These are phyloP conservation scores for Ahaetulla prasina DNA, from an alignment of 2,113 vertebrate species.

Conservation along the genomic window DNA sequence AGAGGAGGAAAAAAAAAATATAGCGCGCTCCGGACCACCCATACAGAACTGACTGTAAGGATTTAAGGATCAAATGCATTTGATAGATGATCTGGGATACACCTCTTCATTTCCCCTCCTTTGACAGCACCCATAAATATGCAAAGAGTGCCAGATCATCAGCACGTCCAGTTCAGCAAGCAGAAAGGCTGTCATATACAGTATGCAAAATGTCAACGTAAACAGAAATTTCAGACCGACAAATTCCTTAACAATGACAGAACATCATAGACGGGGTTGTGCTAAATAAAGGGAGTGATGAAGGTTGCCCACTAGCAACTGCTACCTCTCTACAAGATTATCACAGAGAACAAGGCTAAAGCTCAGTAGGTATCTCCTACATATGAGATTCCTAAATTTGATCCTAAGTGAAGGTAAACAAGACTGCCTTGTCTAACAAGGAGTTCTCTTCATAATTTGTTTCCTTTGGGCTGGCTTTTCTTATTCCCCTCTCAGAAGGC, in stretches of 20 bases:
- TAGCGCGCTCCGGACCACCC: constrained; percentile 30
- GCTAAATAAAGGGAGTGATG: constrained; percentile 51
- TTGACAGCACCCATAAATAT: constrained; percentile 26
- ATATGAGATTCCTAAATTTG: not conserved
- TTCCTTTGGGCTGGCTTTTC: not conserved
- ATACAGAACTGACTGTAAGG: constrained; percentile 34
- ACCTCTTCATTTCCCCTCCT: constrained; percentile 4
- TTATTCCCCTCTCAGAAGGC: not conserved
- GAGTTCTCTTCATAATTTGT: not conserved
- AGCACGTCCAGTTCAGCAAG: constrained; percentile 3
- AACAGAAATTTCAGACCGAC: constrained; percentile 41
- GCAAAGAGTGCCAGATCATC: not conserved
- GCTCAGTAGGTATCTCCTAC: not conserved
- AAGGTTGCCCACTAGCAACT: constrained; percentile 28
- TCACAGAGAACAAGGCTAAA: not conserved
- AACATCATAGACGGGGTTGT: constrained; percentile 50
- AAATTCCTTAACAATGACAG: constrained; percentile 51
- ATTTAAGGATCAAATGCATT: constrained; percentile 29
- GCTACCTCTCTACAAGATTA: not conserved
- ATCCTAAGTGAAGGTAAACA: not conserved
- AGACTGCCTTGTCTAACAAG: not conserved
- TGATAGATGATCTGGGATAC: constrained; percentile 10
- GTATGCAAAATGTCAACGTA: constrained; percentile 32
- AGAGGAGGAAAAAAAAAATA: not conserved
- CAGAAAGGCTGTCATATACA: constrained; percentile 25